A percentile compares a stretch with the other conserved stretches of the same genome.
Conservation (phyloP, 1,140 invertebrate genomes). For the Eciton burchellii region DNA sequence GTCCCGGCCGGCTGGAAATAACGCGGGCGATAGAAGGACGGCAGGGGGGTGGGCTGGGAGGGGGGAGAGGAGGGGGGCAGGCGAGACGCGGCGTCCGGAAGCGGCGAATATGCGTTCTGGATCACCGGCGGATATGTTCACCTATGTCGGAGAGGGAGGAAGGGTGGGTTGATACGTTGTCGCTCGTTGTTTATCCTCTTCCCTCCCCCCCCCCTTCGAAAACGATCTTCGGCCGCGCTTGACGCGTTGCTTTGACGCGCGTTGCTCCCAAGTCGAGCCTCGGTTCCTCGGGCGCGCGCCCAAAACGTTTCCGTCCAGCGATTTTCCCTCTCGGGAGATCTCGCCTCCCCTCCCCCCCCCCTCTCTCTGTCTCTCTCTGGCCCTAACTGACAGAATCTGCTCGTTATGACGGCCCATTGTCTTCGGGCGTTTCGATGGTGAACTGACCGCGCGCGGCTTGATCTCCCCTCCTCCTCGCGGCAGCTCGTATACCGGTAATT, state of each 20-base stretch:
- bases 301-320: neutral
- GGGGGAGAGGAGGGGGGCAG: no score
- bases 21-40: slow-evolving; percentile 58
- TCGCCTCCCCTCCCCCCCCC: slow-evolving; percentile 33
- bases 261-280: neutral
- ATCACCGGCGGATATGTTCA: slow-evolving; percentile 72
- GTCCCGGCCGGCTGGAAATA: slow-evolving; percentile 74
- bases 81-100: slow-evolving; percentile 74
- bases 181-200: slow-evolving; percentile 31
- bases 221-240: slow-evolving; percentile 13
- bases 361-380: slow-evolving; percentile 37
- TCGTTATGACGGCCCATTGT: slow-evolving; percentile 54
- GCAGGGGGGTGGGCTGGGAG: no score
- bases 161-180: slow-evolving; percentile 61
- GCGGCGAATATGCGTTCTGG: slow-evolving; percentile 77
- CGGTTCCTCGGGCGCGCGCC: neutral
- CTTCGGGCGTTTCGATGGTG: slow-evolving; percentile 44
- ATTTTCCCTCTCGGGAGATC: neutral
- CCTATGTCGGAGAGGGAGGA: no score
- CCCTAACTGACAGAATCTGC: slow-evolving; percentile 23
- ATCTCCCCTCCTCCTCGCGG: slow-evolving; percentile 36
- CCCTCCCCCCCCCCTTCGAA: neutral
- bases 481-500: slow-evolving; percentile 47
- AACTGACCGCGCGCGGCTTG: slow-evolving; percentile 47
- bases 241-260: slow-evolving; percentile 12